Evolutionary conservation across 1,140 invertebrate species (phyloP).

Genomic region (Drosophila guanche): DNA sequence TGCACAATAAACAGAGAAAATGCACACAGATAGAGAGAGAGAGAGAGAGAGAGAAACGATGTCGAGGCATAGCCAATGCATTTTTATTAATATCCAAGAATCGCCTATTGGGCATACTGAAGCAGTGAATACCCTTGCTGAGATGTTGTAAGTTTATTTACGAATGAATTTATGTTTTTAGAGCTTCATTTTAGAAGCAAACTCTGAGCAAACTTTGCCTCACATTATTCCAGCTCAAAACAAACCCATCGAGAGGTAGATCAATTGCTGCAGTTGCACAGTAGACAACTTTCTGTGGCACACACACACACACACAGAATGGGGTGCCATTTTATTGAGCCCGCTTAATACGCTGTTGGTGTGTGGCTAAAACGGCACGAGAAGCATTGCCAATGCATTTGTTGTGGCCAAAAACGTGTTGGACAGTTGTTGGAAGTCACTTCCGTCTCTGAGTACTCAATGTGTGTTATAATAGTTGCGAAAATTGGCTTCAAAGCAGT

Average conservation of each 20-base stretch:
- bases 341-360: slow-evolving; percentile 27
- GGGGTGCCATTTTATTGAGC: slow-evolving; percentile 29
- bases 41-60: slow-evolving; percentile 8
- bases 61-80: slow-evolving; percentile 41
- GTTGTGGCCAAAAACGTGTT: slow-evolving; percentile 39
- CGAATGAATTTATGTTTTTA: too few species aligned
- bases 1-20: slow-evolving; percentile 50
- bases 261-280: slow-evolving; percentile 30
- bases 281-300: slow-evolving; percentile 6
- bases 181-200: too few species aligned
- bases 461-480: too few species aligned
- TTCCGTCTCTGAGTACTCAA: too few species aligned
- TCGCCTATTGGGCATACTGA: too few species aligned
- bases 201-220: too few species aligned
- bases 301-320: slow-evolving; percentile 7
- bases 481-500: too few species aligned
- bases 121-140: too few species aligned
- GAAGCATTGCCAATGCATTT: slow-evolving; percentile 45
- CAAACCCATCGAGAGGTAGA: neutral
- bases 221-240: too few species aligned
- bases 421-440: slow-evolving; percentile 19
- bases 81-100: slow-evolving; percentile 55
- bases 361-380: slow-evolving; percentile 37
- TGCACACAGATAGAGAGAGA: slow-evolving; percentile 21
- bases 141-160: too few species aligned